Conservation (phyloP, 2,888 invertebrate species). For the Drosophila dives region DNA sequence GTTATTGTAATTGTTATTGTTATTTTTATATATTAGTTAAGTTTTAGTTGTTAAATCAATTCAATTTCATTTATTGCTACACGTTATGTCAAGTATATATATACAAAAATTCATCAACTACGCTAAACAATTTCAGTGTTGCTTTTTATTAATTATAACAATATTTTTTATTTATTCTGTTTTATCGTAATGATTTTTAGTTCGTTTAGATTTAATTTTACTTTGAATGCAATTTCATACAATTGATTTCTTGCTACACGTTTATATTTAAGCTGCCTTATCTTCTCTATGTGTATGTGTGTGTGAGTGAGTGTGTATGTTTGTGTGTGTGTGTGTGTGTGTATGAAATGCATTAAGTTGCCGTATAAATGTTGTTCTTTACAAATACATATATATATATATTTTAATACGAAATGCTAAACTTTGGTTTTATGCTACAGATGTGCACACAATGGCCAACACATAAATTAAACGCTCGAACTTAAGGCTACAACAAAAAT, state of each 20-base stretch:
- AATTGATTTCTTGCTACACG: constrained; percentile 54
- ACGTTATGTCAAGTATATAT: constrained; percentile 74
- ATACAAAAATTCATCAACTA: constrained; percentile 82
- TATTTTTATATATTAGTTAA: constrained; percentile 11
- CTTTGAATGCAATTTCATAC: constrained; percentile 77
- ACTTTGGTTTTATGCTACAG: constrained; percentile 79
- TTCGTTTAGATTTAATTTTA: constrained; percentile 58
- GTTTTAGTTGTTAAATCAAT: constrained; percentile 52
- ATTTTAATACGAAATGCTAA: constrained; percentile 77
- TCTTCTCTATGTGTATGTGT: constrained; percentile 45
- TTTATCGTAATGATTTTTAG: constrained; percentile 52
- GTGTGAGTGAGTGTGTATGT: constrained; percentile 18
- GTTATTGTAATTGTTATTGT: constrained; percentile 30
- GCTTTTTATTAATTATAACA: constrained; percentile 70
- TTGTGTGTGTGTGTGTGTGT: constrained; percentile 40
- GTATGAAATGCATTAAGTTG: constrained; percentile 66
- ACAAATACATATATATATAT: constrained; percentile 66
- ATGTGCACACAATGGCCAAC: constrained; percentile 79
- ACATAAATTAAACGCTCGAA: constrained; percentile 60
- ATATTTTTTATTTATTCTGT: constrained; percentile 59
- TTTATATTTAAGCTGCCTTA: constrained; percentile 54
- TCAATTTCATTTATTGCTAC: constrained; percentile 74
- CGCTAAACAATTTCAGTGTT: constrained; percentile 80
- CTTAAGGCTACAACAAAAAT: constrained; percentile 72
- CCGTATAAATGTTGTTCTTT: constrained; percentile 70